Evolutionary conservation across 2,888 invertebrate species (phyloP).

Genomic region (Tortrix viridana): DNA sequence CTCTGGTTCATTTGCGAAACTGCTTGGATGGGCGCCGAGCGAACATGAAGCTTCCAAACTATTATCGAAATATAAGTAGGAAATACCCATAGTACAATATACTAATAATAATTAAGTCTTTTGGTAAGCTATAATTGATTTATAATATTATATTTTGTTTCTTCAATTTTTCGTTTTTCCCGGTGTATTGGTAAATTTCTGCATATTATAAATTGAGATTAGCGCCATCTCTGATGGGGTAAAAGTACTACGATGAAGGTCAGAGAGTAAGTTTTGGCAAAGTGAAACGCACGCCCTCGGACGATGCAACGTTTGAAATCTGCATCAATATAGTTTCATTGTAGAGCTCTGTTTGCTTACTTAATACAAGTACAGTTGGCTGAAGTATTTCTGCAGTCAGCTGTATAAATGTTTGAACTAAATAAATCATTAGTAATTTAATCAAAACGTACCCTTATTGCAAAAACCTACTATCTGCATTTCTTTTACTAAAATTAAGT

Average conservation of each 20-base stretch:
- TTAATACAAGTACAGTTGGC: neutral
- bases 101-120: too few relatives aligned
- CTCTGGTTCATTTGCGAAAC: conserved; percentile 51
- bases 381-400: neutral
- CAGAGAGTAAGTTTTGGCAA: conserved; percentile 51
- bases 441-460: too few relatives aligned
- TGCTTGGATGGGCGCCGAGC: conserved; percentile 41
- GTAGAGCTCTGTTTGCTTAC: neutral
- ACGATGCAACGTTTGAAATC: conserved; percentile 32
- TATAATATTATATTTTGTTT: neutral
- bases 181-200: neutral
- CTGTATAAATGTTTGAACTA: neutral
- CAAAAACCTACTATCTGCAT: too few relatives aligned
- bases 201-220: neutral
- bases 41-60: neutral
- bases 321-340: conserved; percentile 7
- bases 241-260: conserved; percentile 51
- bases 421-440: too few relatives aligned
- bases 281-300: conserved; percentile 55
- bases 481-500: too few relatives aligned
- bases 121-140: neutral
- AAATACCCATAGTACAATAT: too few relatives aligned
- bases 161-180: too few relatives aligned
- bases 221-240: conserved; percentile 72
- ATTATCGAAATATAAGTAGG: neutral